These are phyloP conservation scores for Ips typographus DNA, from an alignment of 1,140 invertebrate species.

Conservation along the genomic window DNA sequence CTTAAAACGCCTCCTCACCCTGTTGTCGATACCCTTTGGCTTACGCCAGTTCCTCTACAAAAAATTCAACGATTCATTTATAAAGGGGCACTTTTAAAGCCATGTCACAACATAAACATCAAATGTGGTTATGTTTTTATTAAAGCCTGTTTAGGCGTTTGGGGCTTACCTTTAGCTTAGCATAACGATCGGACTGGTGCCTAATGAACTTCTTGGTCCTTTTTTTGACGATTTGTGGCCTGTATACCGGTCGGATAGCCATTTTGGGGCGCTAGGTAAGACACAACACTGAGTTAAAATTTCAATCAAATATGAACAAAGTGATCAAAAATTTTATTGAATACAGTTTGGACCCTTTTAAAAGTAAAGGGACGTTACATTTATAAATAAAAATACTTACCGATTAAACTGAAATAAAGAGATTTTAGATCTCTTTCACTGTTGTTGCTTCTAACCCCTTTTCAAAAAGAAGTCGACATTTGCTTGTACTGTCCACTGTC, in stretches of 20 bases:
- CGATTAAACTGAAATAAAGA: slow-evolving; percentile 8
- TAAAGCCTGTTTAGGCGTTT: background rate
- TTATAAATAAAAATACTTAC: slow-evolving; percentile 4
- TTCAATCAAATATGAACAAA: no score
- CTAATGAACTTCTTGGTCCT: slow-evolving; percentile 94
- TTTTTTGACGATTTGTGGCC: slow-evolving; percentile 92
- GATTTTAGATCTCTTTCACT: background rate
- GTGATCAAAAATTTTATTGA: no score
- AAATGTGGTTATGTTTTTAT: slow-evolving; percentile 1
- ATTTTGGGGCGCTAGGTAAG: slow-evolving; percentile 18
- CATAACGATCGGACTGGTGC: slow-evolving; percentile 96
- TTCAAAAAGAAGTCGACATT: background rate
- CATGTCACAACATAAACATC: slow-evolving; percentile 5
- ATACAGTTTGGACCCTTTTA: no score
- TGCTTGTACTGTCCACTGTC: background rate
- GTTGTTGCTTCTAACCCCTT: background rate
- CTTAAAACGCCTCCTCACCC: slow-evolving; percentile 97
- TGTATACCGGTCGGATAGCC: slow-evolving; percentile 78
- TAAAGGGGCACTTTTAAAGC: background rate
- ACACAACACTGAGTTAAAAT: background rate
- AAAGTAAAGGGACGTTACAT: no score
- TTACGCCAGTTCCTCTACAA: slow-evolving; percentile 83
- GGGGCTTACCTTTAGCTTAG: slow-evolving; percentile 81
- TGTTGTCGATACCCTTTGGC: slow-evolving; percentile 98
- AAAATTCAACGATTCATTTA: slow-evolving; percentile 7